Base-by-base conservation (phyloP, 2,797 vertebrate species). In the Mastacembelus armatus region DNA sequence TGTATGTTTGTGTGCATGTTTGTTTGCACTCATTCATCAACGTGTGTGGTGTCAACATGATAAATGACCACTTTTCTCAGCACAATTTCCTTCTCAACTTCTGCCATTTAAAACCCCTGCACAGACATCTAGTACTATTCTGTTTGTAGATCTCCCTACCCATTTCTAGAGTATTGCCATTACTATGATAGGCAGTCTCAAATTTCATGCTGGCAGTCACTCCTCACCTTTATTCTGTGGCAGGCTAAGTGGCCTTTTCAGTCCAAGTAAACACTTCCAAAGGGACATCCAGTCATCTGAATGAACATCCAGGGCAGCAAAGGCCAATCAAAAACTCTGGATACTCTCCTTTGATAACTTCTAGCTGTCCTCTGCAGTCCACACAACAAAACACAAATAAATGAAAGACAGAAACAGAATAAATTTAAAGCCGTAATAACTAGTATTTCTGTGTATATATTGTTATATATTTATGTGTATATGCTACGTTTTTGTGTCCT, bases 241-340 rank as follows among this genome's bases (percentile, higher is more conserved):
- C 68, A 56, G 61, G 10, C 30, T 67, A 81, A 85, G 58, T 74
- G 69, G 69, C 72, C 50, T 66, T 81, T 78, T 83, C 72, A 49
- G 69, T 64, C 70, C 12, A 33, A 61, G 60, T 44, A 74, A 80
- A 81, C 65, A 77, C 81, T 74, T 67, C 65, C 60, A 58, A 64
- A 72, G 32, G 38, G 38, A 86, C 57, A 61, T 44, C 69, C 49
- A 74, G 65, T 75, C 66, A 83, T 77, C 16, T 71, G 49, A 74
- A 66, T 56, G 52, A 72, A 71, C 39, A 66, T 40, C 15, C 39
- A 48, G 26, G 47, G 60, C 35, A 59, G 59, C 9, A 1, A 50
- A 39, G 52, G 38, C 43, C 74, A 78, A 42, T 73, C 40, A 81
- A 50, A 12, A 18, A 27, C 49, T 10, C n/a, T 22, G 51, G 56